Evolutionary conservation across 2,797 vertebrate species (phyloP).

Genomic region (Leptoclinus maculatus): DNA sequence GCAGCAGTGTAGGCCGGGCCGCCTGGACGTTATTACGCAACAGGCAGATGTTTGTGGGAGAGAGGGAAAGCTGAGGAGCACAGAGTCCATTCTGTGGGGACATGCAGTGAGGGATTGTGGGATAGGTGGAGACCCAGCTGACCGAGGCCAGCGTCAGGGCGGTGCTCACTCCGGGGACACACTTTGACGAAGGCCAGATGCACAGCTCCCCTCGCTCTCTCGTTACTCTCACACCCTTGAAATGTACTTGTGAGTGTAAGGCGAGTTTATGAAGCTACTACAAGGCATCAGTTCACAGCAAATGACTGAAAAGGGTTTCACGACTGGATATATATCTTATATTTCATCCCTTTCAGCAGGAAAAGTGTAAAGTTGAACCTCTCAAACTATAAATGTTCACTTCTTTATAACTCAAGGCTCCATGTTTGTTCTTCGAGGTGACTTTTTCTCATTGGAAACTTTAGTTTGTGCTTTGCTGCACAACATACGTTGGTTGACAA

Average conservation of each 20-base stretch:
- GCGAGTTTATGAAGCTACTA: not conserved
- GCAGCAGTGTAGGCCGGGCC: constrained; percentile 73
- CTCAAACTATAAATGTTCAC: not conserved
- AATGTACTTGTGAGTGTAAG: constrained; percentile 2
- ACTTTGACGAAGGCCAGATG: constrained; percentile 24
- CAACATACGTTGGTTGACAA: not conserved
- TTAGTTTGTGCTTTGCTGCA: too few relatives aligned
- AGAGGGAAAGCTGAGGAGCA: constrained; percentile 51
- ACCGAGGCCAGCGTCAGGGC: constrained; percentile 58
- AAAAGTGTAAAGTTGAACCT: not conserved
- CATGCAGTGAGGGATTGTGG: constrained; percentile 63
- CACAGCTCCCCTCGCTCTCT: not conserved
- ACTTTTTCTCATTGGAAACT: not conserved
- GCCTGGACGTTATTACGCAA: constrained; percentile 77
- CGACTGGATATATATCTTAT: constrained; percentile 7
- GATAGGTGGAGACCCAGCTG: constrained; percentile 69
- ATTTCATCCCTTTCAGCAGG: not conserved
- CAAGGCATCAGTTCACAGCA: constrained; percentile 13
- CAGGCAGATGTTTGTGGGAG: constrained; percentile 82
- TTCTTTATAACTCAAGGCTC: not conserved
- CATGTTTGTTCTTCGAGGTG: not conserved
- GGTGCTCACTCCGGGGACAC: constrained; percentile 62
- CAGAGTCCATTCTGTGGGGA: constrained; percentile 55
- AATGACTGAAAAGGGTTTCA: not conserved
- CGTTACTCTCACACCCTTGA: constrained; percentile 31